These are phyloP conservation scores for Podarcis lilfordi DNA, from an alignment of 2,797 vertebrate species.

Conservation along the genomic window DNA sequence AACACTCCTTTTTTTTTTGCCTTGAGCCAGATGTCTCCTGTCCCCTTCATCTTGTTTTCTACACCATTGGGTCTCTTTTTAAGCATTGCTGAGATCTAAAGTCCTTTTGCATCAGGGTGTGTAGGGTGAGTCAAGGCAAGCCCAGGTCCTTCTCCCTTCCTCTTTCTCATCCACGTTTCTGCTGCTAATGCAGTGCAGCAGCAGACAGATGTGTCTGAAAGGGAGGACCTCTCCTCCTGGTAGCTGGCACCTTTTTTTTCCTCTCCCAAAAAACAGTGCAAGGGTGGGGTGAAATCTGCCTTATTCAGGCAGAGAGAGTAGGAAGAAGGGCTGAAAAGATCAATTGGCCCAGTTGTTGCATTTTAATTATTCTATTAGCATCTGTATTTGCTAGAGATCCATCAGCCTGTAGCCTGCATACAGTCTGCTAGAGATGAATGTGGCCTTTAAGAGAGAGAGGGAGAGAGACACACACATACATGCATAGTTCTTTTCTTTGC, in stretches of 20 bases:
- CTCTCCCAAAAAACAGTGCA: neutral
- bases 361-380: neutral
- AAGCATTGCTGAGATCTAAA: slow-evolving; percentile 9
- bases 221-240: neutral
- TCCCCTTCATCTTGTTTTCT: rapidly evolving
- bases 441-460: slow-evolving; percentile 6
- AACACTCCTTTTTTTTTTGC: neutral
- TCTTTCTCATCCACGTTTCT: neutral
- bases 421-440: slow-evolving; percentile 6
- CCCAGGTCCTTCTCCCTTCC: slow-evolving; percentile 8
- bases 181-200: neutral
- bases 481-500: neutral
- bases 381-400: neutral
- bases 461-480: neutral
- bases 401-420: slow-evolving; percentile 12
- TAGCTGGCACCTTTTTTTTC: neutral
- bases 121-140: neutral
- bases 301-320: neutral
- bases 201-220: slow-evolving; percentile 17
- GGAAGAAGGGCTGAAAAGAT: neutral
- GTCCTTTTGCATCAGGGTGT: slow-evolving; percentile 21
- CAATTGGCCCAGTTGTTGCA: neutral
- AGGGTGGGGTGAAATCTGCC: neutral
- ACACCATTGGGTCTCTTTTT: rapidly evolving
- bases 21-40: slow-evolving; percentile 1